Evolutionary conservation across 2,888 invertebrate genomes (phyloP).

Genomic region (Horisme vitalbata): DNA sequence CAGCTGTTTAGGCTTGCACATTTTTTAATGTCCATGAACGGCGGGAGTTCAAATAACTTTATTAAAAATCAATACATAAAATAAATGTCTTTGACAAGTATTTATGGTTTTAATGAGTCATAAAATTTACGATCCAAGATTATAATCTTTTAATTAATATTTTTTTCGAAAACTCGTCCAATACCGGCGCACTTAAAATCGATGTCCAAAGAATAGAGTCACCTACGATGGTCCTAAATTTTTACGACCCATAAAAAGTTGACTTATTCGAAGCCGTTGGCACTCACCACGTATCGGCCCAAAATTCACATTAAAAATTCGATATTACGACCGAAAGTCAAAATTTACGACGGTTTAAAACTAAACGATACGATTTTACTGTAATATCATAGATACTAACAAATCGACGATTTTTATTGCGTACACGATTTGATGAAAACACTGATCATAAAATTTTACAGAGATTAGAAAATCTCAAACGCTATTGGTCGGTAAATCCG

Average conservation of each 20-base stretch:
- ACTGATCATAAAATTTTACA: conserved; percentile 52
- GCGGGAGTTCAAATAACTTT: conserved; percentile 13
- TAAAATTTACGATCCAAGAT: conserved; percentile 52
- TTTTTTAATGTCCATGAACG: background rate
- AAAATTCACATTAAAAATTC: conserved; percentile 65
- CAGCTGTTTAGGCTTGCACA: too few species aligned
- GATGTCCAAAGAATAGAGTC: conserved; percentile 58
- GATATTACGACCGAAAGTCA: conserved; percentile 77
- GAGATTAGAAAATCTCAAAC: conserved; percentile 27
- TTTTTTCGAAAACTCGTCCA: conserved; percentile 42
- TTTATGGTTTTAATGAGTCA: conserved; percentile 43
- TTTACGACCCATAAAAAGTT: conserved; percentile 77
- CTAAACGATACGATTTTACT: conserved; percentile 60
- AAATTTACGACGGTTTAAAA: conserved; percentile 74
- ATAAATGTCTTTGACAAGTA: conserved; percentile 46
- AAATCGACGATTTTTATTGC: conserved; percentile 55
- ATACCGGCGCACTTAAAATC: conserved; percentile 52
- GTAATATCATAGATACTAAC: conserved; percentile 50
- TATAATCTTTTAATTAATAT: conserved; percentile 56
- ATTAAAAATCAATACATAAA: conserved; percentile 33
- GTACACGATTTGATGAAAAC: conserved; percentile 59
- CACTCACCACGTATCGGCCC: conserved; percentile 55
- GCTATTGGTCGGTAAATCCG: conserved; percentile 33
- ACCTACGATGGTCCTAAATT: conserved; percentile 66
- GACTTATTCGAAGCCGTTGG: conserved; percentile 65